Base-by-base conservation (phyloP, 2,888 invertebrate genomes). In the Hypomecis atomaria region DNA sequence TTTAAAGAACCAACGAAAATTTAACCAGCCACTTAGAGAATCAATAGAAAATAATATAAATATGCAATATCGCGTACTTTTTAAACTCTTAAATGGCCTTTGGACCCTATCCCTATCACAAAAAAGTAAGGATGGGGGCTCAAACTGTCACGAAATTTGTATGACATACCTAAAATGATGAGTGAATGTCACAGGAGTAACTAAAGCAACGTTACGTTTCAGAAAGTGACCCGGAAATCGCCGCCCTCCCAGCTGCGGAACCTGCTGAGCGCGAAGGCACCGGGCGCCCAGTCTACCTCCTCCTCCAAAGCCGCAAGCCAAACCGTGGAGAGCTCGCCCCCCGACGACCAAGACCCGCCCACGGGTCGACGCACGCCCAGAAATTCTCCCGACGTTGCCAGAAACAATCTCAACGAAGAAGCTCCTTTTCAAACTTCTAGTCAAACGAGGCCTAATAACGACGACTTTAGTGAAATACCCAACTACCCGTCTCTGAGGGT, bases 291-390 rank as follows among this genome's bases (percentile, higher is more conserved):
- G 83, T 88, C 90, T 86, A 89, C 89, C 88, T 93, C 93, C 84
- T 90, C 92, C 83, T 91, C 93, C 93, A 93, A 93, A 93, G 93
- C 91, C 87, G 87, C 89, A 89, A 91, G 88, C 93, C 93, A 93
- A 93, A 93, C 89, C 80, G 88, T 88, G 79, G 93, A 92, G 84
- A 86, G 90, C 78, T 86, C 88, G 73, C 83, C 89, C 73, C 82
- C 82, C 78, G 93, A 93, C 74, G 93, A 90, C 75, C 89, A 85
- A 76, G 92, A 93, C 70, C 90, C 89, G 79, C 86, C 80, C 78
- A 82, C 87, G 69, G 88, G 83, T 81, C 92, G 92, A 74, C 91
- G 88, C 76, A 91, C 92, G 73, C 85, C 88, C 70, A 89, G 88
- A 84, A 91, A 91, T 90, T 92, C 92, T 91, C 92, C 92, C 88